Evolutionary conservation across 2,797 vertebrate species (phyloP).

Genomic region (Squalus acanthias): DNA sequence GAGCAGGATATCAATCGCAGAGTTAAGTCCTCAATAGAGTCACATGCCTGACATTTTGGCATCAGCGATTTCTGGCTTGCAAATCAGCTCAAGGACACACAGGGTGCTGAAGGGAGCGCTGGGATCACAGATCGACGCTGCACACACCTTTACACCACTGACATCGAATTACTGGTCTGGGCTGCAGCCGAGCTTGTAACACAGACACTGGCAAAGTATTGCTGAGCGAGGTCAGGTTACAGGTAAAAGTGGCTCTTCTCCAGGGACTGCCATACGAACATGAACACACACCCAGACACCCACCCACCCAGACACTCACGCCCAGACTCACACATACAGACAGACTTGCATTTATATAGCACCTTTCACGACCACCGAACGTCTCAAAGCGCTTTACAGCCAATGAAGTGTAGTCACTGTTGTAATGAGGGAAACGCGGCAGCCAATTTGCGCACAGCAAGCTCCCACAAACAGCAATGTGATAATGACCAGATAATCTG

Average conservation of each 20-base stretch:
- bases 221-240: neutral
- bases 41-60: neutral
- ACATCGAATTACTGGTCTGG: neutral
- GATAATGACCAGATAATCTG: no score
- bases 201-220: neutral
- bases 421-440: no score
- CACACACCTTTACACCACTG: neutral
- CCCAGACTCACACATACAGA: no score
- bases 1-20: no score
- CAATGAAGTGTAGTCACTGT: no score
- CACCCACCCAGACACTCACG: neutral
- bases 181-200: neutral
- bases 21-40: neutral
- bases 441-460: no score
- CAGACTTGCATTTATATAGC: no score
- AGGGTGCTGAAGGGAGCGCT: neutral
- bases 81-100: neutral
- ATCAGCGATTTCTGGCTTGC: neutral
- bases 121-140: neutral
- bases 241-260: no score
- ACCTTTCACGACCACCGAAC: no score
- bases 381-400: no score
- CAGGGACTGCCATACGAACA: no score
- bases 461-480: no score
- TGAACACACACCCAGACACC: neutral